phyloP scores from a whole-genome alignment of 2,797 vertebrate species.

The Sparidentex hasta region DNA sequence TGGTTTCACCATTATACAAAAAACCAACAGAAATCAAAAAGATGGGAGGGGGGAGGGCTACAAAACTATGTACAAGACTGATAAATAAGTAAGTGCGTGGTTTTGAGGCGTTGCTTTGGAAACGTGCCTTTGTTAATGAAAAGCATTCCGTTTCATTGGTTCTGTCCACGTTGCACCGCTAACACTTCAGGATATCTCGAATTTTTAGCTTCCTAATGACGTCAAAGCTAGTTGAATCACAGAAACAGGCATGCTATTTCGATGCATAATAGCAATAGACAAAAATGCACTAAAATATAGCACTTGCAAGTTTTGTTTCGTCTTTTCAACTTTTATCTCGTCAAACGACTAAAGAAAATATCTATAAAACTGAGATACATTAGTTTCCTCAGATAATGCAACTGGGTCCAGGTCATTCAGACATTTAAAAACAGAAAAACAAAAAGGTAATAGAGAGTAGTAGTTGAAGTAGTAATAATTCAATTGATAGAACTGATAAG shows the following conservation, averaged over 20 bases:
- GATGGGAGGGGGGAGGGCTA: conserved; percentile 69
- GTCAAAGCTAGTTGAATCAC: conserved; percentile 86
- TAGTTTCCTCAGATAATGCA: conserved; percentile 80
- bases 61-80: conserved; percentile 88
- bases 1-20: conserved; percentile 81
- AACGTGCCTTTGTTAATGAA: conserved; percentile 78
- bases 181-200: conserved; percentile 80
- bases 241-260: conserved; percentile 87
- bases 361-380: conserved; percentile 78
- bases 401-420: conserved; percentile 83
- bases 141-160: conserved; percentile 79
- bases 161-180: conserved; percentile 75
- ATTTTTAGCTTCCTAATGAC: conserved; percentile 81
- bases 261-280: conserved; percentile 86
- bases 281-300: conserved; percentile 86
- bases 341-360: conserved; percentile 76
- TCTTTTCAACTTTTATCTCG: conserved; percentile 75
- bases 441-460: conserved; percentile 70
- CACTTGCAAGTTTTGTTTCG: conserved; percentile 82
- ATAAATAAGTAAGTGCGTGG: conserved; percentile 89
- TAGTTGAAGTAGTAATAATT: conserved; percentile 84
- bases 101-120: conserved; percentile 87
- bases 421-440: conserved; percentile 77
- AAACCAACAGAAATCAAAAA: conserved; percentile 67
- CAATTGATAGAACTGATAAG: conserved; percentile 86